Evolutionary conservation across 2,888 invertebrate genomes (phyloP), one percentile per base, ranked within the genome.

Genomic region (Melipona beecheii): DNA sequence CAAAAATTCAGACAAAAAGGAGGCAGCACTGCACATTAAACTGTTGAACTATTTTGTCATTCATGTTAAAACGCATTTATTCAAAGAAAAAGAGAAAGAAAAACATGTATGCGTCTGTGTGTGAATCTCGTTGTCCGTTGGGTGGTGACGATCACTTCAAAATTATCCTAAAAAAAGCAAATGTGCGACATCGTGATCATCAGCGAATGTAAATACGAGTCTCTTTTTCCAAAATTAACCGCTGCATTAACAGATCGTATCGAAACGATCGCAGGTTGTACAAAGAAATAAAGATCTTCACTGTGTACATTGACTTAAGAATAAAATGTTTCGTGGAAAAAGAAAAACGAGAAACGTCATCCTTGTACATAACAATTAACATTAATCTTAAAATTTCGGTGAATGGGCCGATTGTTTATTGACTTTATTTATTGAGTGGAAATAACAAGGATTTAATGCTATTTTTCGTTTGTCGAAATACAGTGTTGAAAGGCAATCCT

Each of bases 401-500:
- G 56, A 62, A 62, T 76, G 49, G 60, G 50, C n/a, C 27, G 24
- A 73, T 66, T 74, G 56, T 56, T n/a, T 19, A 21, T 62, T n/a
- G 31, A 24, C 24, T 27, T 58, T 15, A 31, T 66, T 50, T 2
- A 9, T 80, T 24, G 3, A 64, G 27, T 43, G 56, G 4, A 27
- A 17, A 19, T 17, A 17, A 19, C 27, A 9, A 36, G 65, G 21
- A 24, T 24, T 24, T 27, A 31, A 87, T 81, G 50, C 17, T 75
- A n/a, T 58, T 78, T 69, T 74, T 54, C 80, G 31, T 84, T 58
- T 82, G 81, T 78, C 74, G 27, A 27, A 27, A 27, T 1, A 71
- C 90, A 94, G 94, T 93, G 81, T 86, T 94, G 70, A 93, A 92
- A 84, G 93, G 92, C 36, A 92, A 92, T 89, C 90, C 92, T 71